Evolutionary conservation across 2,888 invertebrate species (phyloP), one percentile per base, ranked within the genome.

Genomic region (Drosophila nr. perissopoda): DNA sequence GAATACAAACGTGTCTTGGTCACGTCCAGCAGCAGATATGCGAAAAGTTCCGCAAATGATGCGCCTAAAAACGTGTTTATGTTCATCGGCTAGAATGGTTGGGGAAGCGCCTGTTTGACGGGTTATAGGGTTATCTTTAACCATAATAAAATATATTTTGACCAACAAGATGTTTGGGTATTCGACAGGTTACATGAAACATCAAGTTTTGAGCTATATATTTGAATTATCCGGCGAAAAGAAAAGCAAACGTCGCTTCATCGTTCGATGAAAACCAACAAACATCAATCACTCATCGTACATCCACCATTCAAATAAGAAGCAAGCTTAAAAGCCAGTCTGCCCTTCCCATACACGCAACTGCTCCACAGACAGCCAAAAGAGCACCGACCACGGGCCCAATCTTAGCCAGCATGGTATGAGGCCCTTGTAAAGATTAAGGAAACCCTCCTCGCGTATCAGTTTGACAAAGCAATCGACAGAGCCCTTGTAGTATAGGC

Each of bases 311-410:
- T 13, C 1, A 54, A 34, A 2, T 10, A 0, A 18, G 5, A 27
- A 4, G n/a, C 16, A 53, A 25, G 8, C 21, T 61, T 75, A 90
- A 49, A 91, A 90, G 4, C 87, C 85, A 1, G 66, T 65, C 48
- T 95, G 95, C 4, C 95, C 95, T 63, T 95, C 93, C 64, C 94
- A 91, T 40, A 94, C 90, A 92, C 95, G 94, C 52, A 98, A 95
- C 92, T 97, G 96, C 92, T 98, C 98, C 89, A 97, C 97, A 0
- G 96, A 96, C 70, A 98, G 93, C 98, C 98, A 98, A 93, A 98
- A 98, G 38, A 97, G 96, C 10, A 98, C 94, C 0, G 98, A 98
- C 98, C 98, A 98, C 0, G 98, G 98, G 0, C 98, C 98, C 94
- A 98, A 95, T 69, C 98, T 94, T 91, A 98, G 95, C 97, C 97